Percentiles rank a stretch among this genome's conserved stretches.
Conservation (phyloP, 2,888 invertebrate species). For the Heptascelio sp. region DNA sequence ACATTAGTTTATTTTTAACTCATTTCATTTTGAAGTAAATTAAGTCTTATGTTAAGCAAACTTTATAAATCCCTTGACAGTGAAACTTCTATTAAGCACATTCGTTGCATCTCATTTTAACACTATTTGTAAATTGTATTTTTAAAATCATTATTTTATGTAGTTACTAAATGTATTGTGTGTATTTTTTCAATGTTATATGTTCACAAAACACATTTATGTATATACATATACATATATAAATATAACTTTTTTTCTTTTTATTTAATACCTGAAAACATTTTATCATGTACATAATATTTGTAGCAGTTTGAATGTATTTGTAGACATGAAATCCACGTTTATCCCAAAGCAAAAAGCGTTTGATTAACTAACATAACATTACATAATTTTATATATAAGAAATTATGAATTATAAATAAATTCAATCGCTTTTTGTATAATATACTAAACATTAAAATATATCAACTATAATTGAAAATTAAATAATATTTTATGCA, state of each 20-base stretch:
- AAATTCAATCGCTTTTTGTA: constrained; percentile 23
- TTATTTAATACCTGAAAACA: no score
- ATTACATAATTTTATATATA: not conserved
- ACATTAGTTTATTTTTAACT: not conserved
- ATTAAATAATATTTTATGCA: not conserved
- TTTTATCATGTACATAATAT: no score
- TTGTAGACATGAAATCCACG: constrained; percentile 25
- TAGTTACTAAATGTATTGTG: not conserved
- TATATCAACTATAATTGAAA: not conserved
- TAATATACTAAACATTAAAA: not conserved
- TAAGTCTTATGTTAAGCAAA: not conserved
- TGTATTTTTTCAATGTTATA: not conserved
- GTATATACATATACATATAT: no score
- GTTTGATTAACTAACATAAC: no score
- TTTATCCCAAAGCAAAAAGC: constrained; percentile 24
- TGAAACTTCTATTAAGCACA: not conserved
- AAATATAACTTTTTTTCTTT: no score
- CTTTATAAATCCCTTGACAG: not conserved
- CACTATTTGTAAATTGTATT: no score
- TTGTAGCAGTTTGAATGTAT: constrained; percentile 47
- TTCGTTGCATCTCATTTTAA: no score
- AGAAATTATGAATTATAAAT: not conserved
- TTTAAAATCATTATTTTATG: no score
- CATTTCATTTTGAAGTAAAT: not conserved
- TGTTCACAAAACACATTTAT: not conserved